Evolutionary conservation across 1,140 invertebrate genomes (phyloP).

Genomic region (Leptinotarsa texana): DNA sequence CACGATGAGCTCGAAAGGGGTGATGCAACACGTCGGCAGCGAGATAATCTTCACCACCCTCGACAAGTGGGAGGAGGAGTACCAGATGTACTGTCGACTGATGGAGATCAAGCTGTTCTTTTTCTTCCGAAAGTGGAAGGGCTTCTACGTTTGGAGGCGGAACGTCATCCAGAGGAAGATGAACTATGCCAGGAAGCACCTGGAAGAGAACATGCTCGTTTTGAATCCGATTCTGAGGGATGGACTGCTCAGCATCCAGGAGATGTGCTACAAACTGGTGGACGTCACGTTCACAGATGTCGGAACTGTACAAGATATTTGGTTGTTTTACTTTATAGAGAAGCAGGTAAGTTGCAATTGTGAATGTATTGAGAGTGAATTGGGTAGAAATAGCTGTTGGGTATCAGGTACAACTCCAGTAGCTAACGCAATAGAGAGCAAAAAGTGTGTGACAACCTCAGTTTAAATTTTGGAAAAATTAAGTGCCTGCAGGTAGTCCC

Average conservation of each 20-base stretch:
- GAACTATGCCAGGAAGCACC: conserved; percentile 59
- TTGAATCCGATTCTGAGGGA: conserved; percentile 71
- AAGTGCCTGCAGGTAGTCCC: too few relatives aligned
- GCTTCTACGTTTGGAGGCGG: conserved; percentile 79
- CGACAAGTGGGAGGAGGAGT: conserved; percentile 72
- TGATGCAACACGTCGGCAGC: conserved; percentile 66
- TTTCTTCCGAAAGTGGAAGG: conserved; percentile 78
- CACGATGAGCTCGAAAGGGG: conserved; percentile 70
- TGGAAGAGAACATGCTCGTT: conserved; percentile 73
- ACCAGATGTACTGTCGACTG: conserved; percentile 67
- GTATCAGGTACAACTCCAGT: too few relatives aligned
- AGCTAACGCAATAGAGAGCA: too few relatives aligned
- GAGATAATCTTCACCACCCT: conserved; percentile 72
- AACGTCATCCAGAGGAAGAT: conserved; percentile 73
- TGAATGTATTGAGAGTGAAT: too few relatives aligned
- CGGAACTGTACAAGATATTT: conserved; percentile 60
- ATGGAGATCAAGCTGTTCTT: conserved; percentile 75
- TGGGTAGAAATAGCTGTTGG: background rate
- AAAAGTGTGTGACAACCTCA: too few relatives aligned
- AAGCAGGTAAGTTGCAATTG: conserved; percentile 59
- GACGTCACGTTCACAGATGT: conserved; percentile 65
- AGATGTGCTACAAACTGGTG: conserved; percentile 70
- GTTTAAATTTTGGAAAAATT: too few relatives aligned
- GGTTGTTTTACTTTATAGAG: conserved; percentile 70
- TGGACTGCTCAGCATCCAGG: conserved; percentile 69